A percentile compares a stretch with the other conserved stretches of the same genome.
Evolutionary conservation across 2,113 vertebrate species (phyloP).

Genomic region (Apodemus speciosus): DNA sequence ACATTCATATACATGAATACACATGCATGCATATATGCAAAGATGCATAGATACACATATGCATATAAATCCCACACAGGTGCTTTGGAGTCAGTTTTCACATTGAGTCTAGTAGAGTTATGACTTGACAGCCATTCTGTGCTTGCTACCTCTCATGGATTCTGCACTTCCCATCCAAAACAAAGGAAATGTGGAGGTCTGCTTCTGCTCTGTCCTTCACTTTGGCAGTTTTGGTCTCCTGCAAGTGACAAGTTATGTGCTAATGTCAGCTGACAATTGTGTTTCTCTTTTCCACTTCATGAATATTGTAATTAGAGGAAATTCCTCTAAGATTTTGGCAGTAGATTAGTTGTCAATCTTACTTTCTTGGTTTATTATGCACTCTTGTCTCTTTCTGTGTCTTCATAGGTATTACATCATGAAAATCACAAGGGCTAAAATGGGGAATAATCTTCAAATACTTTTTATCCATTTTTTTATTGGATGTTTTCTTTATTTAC

Average conservation of each 20-base stretch:
- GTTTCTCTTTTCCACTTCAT: constrained; percentile 70
- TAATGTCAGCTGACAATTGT: constrained; percentile 77
- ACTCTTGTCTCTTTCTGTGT: constrained; percentile 42
- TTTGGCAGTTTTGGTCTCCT: constrained; percentile 52
- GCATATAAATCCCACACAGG: no score
- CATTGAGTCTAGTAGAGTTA: neutral
- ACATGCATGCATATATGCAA: neutral
- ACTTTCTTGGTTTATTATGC: constrained; percentile 51
- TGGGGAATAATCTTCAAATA: neutral
- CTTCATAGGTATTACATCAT: constrained; percentile 62
- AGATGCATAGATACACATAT: neutral
- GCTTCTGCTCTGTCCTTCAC: constrained; percentile 56
- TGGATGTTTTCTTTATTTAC: no score
- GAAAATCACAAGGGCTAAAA: constrained; percentile 56
- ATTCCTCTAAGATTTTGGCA: constrained; percentile 65
- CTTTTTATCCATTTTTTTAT: no score
- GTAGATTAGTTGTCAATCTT: constrained; percentile 72
- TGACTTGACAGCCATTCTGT: neutral
- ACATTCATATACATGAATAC: neutral
- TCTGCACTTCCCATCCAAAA: neutral
- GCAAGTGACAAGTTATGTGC: constrained; percentile 58
- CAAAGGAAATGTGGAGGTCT: neutral
- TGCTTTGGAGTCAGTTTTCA: neutral
- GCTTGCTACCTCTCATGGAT: neutral
- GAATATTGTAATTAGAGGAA: constrained; percentile 75